A percentile compares a stretch with the other conserved stretches of the same genome.
These are phyloP conservation scores for Isaurus tuberculatus DNA, from an alignment of 92 coral and sea anemone genomes.

Conservation along the genomic window DNA sequence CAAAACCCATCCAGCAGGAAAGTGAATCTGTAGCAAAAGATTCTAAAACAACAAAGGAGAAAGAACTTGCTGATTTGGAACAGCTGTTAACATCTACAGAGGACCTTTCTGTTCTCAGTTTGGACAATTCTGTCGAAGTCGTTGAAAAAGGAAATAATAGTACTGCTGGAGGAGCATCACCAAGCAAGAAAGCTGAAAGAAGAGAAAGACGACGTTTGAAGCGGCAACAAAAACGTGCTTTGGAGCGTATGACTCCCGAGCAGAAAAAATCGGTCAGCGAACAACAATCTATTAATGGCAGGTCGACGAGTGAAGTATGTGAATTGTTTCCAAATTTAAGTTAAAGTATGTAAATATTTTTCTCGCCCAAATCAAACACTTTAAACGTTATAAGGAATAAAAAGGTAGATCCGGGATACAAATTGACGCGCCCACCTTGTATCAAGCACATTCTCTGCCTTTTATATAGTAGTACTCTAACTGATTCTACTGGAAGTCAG, in stretches of 20 bases:
- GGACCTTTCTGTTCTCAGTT: not conserved
- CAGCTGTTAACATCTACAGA: not conserved
- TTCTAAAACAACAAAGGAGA: not conserved
- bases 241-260: slow-evolving; percentile 24
- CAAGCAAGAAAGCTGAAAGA: slow-evolving; percentile 14
- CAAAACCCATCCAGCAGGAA: slow-evolving; percentile 3
- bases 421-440: no score
- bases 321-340: not conserved
- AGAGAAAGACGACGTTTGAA: slow-evolving; percentile 24
- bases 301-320: not conserved
- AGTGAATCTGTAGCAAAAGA: not conserved
- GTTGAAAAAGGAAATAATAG: not conserved
- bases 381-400: no score
- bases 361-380: not conserved
- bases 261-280: not conserved
- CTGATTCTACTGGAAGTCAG: no score
- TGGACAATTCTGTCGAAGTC: not conserved
- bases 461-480: no score
- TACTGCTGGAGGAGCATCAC: not conserved
- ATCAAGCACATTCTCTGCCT: no score
- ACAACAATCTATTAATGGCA: not conserved
- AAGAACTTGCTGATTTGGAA: not conserved
- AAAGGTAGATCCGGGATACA: no score
- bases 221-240: slow-evolving; percentile 7
- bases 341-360: not conserved